Conservation (phyloP, 30 jellyfish, hydroid and myxozoan species). For the Catostylus mosaicus region DNA sequence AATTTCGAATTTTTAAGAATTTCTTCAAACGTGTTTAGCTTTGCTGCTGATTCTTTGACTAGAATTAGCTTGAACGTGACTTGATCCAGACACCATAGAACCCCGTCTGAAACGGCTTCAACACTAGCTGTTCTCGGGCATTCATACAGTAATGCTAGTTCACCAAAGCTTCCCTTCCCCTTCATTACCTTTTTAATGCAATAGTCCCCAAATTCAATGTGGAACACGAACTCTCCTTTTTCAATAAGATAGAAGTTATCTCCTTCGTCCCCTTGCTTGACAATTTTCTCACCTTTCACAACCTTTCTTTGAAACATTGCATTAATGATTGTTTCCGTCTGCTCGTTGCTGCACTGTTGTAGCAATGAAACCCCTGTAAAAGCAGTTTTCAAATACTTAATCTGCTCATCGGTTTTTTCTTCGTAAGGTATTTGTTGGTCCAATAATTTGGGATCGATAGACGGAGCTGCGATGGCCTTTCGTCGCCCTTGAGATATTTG, state of each 20-base stretch:
- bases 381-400: conserved; percentile 63
- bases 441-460: conserved; percentile 68
- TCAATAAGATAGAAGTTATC: conserved; percentile 87
- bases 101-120: conserved; percentile 73
- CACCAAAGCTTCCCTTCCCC: conserved; percentile 95
- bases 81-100: conserved; percentile 93
- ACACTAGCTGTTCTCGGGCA: conserved; percentile 96
- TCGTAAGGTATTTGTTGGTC: conserved; percentile 52
- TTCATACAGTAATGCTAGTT: conserved; percentile 84
- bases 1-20: conserved; percentile 61
- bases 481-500: conserved; percentile 85
- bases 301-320: conserved; percentile 89
- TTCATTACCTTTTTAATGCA: conserved; percentile 65
- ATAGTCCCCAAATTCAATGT: conserved; percentile 47
- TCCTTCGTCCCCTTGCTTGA: conserved; percentile 93
- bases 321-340: conserved; percentile 24
- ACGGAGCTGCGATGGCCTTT: conserved; percentile 92
- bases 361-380: conserved; percentile 58
- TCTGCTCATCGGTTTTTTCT: conserved; percentile 71
- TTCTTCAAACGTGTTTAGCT: conserved; percentile 57
- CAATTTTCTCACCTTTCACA: conserved; percentile 64
- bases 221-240: conserved; percentile 74
- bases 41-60: conserved; percentile 76
- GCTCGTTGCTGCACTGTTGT: conserved; percentile 68
- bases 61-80: conserved; percentile 67